A percentile compares a stretch with the other conserved stretches of the same genome.
These are phyloP conservation scores for Enteromius fasciolatus DNA, from an alignment of 2,797 vertebrate species.

Conservation along the genomic window DNA sequence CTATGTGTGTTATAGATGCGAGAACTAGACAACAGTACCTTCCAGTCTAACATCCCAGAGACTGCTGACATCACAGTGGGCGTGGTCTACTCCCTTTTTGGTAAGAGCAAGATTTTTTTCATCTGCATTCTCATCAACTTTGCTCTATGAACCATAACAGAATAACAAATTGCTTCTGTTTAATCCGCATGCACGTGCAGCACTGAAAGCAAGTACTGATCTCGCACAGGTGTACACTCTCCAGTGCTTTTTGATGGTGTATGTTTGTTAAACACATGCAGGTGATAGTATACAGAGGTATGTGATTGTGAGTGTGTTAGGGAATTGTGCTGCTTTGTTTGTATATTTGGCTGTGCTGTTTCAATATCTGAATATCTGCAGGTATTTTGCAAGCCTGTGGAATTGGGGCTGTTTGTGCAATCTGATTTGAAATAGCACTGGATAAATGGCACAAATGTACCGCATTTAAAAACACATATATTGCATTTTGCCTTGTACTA, in stretches of 20 bases:
- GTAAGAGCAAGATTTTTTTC: slow-evolving; percentile 61
- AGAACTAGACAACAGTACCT: slow-evolving; percentile 65
- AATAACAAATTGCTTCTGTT: not conserved
- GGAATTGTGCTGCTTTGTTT: not conserved
- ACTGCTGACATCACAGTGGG: slow-evolving; percentile 73
- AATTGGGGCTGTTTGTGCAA: no score
- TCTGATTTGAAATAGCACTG: not conserved
- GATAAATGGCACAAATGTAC: not conserved
- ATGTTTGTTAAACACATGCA: slow-evolving; percentile 4
- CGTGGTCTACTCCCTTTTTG: slow-evolving; percentile 75
- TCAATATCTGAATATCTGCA: not conserved
- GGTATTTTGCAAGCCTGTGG: not conserved
- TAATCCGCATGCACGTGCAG: not conserved
- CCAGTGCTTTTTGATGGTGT: not conserved
- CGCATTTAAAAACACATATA: not conserved
- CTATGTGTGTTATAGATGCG: slow-evolving; percentile 69
- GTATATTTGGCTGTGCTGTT: not conserved
- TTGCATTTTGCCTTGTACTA: not conserved
- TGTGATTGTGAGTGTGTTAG: slow-evolving; percentile 2
- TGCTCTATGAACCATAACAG: not conserved
- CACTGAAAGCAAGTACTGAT: not conserved
- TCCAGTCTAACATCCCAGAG: slow-evolving; percentile 73
- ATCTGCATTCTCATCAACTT: not conserved
- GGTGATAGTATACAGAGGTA: not conserved
- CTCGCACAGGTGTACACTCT: not conserved